phyloP scores from a whole-genome alignment of 30 jellyfish, hydroid and myxozoan genomes.

The Hydractinia symbiolongicarpus region DNA sequence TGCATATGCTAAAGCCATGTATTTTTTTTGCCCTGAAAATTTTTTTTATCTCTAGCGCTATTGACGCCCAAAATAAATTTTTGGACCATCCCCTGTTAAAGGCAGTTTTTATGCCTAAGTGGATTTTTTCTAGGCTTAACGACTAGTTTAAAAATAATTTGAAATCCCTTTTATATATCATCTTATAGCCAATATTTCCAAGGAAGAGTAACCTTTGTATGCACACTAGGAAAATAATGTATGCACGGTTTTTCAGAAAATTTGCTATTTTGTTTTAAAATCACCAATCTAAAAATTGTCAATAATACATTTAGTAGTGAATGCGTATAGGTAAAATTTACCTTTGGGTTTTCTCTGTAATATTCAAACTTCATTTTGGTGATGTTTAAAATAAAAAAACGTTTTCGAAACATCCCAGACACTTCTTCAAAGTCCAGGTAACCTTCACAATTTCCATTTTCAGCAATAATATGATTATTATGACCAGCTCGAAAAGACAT shows the following conservation, averaged over 20 bases:
- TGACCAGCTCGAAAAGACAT: conserved; percentile 17
- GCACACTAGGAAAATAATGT: too few species aligned
- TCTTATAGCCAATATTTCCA: too few species aligned
- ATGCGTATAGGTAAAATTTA: neutral
- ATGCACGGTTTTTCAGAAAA: neutral
- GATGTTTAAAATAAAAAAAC: conserved; percentile 43
- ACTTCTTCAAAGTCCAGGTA: conserved; percentile 35
- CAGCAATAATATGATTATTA: neutral
- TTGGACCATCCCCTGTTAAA: too few species aligned
- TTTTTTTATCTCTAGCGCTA: too few species aligned
- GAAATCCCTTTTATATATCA: too few species aligned
- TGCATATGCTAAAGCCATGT: too few species aligned
- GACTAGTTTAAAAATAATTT: too few species aligned
- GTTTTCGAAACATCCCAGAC: conserved; percentile 36
- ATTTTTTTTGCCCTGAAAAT: too few species aligned
- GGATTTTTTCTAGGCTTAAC: too few species aligned
- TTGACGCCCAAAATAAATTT: too few species aligned
- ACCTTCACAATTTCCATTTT: conserved; percentile 1
- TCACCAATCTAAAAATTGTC: neutral
- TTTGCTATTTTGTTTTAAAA: neutral
- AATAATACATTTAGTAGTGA: neutral
- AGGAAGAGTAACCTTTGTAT: too few species aligned
- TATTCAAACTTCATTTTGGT: conserved; percentile 32
- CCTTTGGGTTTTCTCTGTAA: conserved; percentile 57
- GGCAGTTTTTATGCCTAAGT: too few species aligned